Evolutionary conservation across 2,113 vertebrate genomes (phyloP).

Genomic region (Anhinga rufa): DNA sequence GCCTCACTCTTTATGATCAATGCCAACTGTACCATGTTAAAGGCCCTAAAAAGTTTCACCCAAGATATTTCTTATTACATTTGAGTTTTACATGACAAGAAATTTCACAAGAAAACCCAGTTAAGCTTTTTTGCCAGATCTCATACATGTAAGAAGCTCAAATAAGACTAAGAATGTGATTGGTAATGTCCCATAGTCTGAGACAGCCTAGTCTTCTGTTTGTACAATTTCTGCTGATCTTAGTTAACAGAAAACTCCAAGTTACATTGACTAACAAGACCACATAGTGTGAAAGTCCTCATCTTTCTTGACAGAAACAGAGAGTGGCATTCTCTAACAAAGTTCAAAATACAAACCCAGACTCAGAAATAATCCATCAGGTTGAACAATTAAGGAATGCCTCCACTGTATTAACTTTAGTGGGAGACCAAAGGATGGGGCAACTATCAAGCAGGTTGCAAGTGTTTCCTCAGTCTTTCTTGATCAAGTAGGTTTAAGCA

Average conservation of each 20-base stretch:
- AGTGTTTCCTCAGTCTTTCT: background rate
- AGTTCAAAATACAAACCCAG: background rate
- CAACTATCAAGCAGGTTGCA: background rate
- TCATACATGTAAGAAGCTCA: background rate
- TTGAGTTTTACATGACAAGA: background rate
- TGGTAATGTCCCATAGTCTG: background rate
- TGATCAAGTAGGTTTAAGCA: background rate
- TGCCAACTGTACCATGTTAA: background rate
- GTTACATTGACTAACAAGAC: background rate
- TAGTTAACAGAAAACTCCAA: background rate
- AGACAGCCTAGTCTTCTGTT: background rate
- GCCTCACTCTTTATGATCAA: background rate
- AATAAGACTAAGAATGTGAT: background rate
- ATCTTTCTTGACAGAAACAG: background rate
- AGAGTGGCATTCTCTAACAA: background rate
- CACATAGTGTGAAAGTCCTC: background rate
- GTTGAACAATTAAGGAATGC: background rate
- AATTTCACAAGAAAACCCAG: background rate
- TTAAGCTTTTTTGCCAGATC: background rate
- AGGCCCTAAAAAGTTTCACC: background rate
- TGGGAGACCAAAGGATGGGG: background rate
- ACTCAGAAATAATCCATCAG: background rate
- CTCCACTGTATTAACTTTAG: background rate
- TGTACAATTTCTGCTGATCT: background rate
- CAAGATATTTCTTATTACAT: background rate